These are phyloP conservation scores for Habropoda laboriosa DNA, from an alignment of 1,140 invertebrate genomes.

Conservation along the genomic window DNA sequence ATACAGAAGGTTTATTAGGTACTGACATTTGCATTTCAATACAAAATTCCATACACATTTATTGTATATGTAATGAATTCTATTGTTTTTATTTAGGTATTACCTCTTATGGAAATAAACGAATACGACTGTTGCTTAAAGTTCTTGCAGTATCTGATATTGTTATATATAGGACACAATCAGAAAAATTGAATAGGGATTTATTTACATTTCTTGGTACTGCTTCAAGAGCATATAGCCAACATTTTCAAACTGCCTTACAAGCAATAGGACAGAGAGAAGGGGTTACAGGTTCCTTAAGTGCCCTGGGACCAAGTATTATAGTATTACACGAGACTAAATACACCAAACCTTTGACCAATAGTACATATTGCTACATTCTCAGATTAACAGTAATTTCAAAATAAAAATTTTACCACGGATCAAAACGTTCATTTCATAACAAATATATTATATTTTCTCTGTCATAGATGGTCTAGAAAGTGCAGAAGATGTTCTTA, in stretches of 20 bases:
- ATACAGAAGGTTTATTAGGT: slow-evolving; percentile 90
- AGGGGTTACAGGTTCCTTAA: slow-evolving; percentile 80
- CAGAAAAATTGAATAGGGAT: slow-evolving; percentile 90
- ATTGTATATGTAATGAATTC: not conserved
- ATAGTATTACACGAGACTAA: slow-evolving; percentile 92
- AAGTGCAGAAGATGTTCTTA: slow-evolving; percentile 86
- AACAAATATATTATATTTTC: slow-evolving; percentile 40
- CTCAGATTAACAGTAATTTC: slow-evolving; percentile 62
- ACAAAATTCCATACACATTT: not conserved
- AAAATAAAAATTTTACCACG: slow-evolving; percentile 19
- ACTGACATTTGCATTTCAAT: slow-evolving; percentile 15
- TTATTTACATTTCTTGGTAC: slow-evolving; percentile 91
- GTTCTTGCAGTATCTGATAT: slow-evolving; percentile 91
- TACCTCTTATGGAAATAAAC: slow-evolving; percentile 86
- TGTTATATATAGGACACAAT: slow-evolving; percentile 90
- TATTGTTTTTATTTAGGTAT: slow-evolving; percentile 76
- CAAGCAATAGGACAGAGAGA: slow-evolving; percentile 83
- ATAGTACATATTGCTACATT: slow-evolving; percentile 71
- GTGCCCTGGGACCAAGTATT: slow-evolving; percentile 87
- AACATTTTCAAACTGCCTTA: slow-evolving; percentile 88
- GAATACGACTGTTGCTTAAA: slow-evolving; percentile 87
- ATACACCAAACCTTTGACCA: slow-evolving; percentile 85
- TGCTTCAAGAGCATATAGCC: slow-evolving; percentile 88
- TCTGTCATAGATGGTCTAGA: slow-evolving; percentile 80
- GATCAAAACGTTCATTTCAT: not conserved